Base-by-base conservation (phyloP, 1,140 invertebrate genomes). In the Lutraria rhynchaena region DNA sequence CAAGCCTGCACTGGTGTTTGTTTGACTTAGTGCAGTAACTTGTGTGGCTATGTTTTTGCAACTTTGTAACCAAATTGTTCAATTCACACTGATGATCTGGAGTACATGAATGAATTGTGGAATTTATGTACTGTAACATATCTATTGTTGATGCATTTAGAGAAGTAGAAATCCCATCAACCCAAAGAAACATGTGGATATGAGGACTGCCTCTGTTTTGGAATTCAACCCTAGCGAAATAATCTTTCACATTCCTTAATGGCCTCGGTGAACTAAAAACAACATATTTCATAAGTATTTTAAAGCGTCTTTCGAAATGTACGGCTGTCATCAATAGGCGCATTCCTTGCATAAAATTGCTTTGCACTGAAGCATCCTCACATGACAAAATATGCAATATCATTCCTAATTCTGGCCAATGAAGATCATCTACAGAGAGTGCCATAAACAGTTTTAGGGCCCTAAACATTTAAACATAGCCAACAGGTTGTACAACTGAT, bases 401-500 rank as follows among this genome's bases (percentile, higher is more conserved):
- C 69, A 73, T 73, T 2, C 53, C 53, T 24, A 57, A 46, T 44
- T 67, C 63, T 22, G 63, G n/a, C 41, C 63, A 67, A 46, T 67
- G 63, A 5, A 67, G 13, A 51, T 73, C 69, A 73, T 73, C 69
- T 22, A 51, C 69, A 61, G 80, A 82, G 15, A 75, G 33, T 4
- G 69, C 63, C 49, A 82, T 44, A 49, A 82, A 81, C 22, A 81
- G 49, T 19, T 49, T 71, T 19, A 71, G 71, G 80, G 80, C 3
- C 70, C 80, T 35, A 82, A 63, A 37, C 24, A 41, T 17, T 55
- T 31, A 37, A 75, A 75, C 46, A 82, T 75, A 27, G 80, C 69
- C 7, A 76, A 35, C 46, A 82, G 35, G 41, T 82, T 55, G 29
- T 53, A 82, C 33, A 63, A 24, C n/a, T 17, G 31, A 49, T 69